Conservation (phyloP, 2,888 invertebrate species). For the Octonoba sinensis region DNA sequence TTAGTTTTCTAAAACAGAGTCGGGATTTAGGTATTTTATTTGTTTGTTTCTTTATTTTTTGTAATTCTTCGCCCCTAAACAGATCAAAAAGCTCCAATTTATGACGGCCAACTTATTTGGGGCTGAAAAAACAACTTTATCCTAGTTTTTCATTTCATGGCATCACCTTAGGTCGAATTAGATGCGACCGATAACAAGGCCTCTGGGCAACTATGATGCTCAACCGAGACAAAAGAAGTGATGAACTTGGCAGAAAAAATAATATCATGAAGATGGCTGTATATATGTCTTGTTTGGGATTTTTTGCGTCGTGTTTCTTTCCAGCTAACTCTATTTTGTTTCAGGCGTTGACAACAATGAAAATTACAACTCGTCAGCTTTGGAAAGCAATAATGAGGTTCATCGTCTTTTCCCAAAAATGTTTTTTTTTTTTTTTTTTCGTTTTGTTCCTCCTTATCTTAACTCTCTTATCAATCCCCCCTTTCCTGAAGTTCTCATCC, state of each 20-base stretch:
- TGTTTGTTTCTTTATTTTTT: background rate
- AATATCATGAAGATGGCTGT: conserved; percentile 58
- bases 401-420: conserved; percentile 22
- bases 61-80: conserved; percentile 48
- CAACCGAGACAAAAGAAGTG: conserved; percentile 59
- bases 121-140: conserved; percentile 34
- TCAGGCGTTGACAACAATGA: conserved; percentile 54
- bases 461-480: conserved; percentile 32
- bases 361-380: conserved; percentile 64
- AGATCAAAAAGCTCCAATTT: conserved; percentile 58
- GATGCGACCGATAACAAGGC: conserved; percentile 63
- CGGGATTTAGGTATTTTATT: background rate
- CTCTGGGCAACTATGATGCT: conserved; percentile 49
- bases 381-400: conserved; percentile 60
- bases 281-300: conserved; percentile 48
- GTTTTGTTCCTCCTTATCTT: conserved; percentile 17
- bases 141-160: conserved; percentile 34
- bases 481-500: background rate
- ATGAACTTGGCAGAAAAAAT: conserved; percentile 39
- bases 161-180: conserved; percentile 51
- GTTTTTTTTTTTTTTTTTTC: conserved; percentile 19
- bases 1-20: conserved; percentile 32
- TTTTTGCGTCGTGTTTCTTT: conserved; percentile 25
- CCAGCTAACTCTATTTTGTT: conserved; percentile 58
- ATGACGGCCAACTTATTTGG: conserved; percentile 56